These are phyloP conservation scores for Pithys albifrons DNA, from an alignment of 2,113 vertebrate species.

Conservation along the genomic window DNA sequence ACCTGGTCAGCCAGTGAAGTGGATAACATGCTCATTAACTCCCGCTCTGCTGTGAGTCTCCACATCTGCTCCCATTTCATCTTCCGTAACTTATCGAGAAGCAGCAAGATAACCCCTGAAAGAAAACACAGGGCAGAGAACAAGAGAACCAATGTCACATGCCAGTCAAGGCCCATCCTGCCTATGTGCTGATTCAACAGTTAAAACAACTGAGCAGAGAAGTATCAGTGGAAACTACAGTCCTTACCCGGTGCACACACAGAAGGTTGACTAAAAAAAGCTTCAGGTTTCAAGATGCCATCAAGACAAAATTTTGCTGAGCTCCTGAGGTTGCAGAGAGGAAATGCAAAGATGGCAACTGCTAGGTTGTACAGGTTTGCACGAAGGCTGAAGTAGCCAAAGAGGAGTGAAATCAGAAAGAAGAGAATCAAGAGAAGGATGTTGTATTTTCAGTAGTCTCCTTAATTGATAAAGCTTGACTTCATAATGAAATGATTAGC, in stretches of 20 bases:
- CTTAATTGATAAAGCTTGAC: background rate
- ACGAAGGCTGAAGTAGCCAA: background rate
- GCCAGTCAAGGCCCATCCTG: background rate
- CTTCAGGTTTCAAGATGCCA: background rate
- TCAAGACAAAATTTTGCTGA: background rate
- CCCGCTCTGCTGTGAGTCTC: slow-evolving; percentile 93
- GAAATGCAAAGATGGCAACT: background rate
- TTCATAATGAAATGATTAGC: background rate
- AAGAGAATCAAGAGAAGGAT: background rate
- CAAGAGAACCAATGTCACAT: background rate
- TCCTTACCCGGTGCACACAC: background rate
- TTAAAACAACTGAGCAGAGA: background rate
- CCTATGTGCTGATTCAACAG: background rate
- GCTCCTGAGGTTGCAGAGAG: background rate
- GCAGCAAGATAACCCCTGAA: slow-evolving; percentile 93
- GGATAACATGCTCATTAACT: slow-evolving; percentile 98
- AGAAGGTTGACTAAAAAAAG: background rate
- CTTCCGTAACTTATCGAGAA: slow-evolving; percentile 93
- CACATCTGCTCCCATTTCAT: slow-evolving; percentile 99
- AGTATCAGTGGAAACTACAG: background rate
- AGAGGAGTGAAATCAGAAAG: background rate
- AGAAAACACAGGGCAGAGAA: background rate
- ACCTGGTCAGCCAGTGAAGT: slow-evolving; percentile 98
- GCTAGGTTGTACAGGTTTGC: background rate
- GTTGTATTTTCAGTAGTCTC: background rate